phyloP scores from a whole-genome alignment of 2,888 invertebrate species.

The Mythimna impura region DNA sequence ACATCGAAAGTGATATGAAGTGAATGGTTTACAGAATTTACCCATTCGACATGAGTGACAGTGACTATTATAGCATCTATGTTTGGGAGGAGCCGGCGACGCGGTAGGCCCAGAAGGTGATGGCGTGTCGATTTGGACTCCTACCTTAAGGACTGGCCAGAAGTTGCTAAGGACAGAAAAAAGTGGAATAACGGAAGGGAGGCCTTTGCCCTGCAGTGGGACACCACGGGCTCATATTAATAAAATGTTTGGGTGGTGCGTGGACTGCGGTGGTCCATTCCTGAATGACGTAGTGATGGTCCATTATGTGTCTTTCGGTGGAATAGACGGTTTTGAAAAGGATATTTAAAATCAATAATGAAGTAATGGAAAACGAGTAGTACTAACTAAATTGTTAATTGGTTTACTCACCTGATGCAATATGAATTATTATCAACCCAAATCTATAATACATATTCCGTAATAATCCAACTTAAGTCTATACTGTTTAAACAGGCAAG shows the following conservation, averaged over 20 bases:
- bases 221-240: too few species aligned
- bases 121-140: too few species aligned
- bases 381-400: not conserved
- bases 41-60: not conserved
- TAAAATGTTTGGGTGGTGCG: not conserved
- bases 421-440: constrained; percentile 7
- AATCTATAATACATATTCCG: constrained; percentile 19
- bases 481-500: constrained; percentile 9
- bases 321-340: not conserved
- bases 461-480: constrained; percentile 20
- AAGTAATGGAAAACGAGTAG: not conserved
- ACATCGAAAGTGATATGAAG: constrained; percentile 1
- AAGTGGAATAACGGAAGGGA: too few species aligned
- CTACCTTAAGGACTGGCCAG: too few species aligned
- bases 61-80: not conserved
- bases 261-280: not conserved
- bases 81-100: too few species aligned
- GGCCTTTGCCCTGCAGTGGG: too few species aligned
- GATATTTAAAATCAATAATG: not conserved
- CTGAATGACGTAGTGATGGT: not conserved
- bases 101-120: too few species aligned
- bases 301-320: not conserved
- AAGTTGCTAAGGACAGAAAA: too few species aligned
- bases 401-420: constrained; percentile 6
- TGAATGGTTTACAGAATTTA: not conserved